A percentile compares a stretch with the other conserved stretches of the same genome.
These are phyloP conservation scores for Pyrgilauda ruficollis DNA, from an alignment of 2,113 vertebrate genomes.

Conservation along the genomic window DNA sequence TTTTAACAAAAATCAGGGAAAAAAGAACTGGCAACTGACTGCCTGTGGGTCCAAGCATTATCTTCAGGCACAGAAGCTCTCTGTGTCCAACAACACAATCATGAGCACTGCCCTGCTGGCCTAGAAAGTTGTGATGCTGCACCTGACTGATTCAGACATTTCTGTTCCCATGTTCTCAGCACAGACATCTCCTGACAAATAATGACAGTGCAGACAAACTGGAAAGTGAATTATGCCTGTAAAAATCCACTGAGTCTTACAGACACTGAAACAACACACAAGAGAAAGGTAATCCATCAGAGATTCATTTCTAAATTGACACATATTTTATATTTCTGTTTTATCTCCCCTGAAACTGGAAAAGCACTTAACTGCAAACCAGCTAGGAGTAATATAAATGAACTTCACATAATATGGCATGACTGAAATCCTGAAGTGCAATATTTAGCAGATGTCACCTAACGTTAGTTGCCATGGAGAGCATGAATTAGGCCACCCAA, in stretches of 20 bases:
- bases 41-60: not conserved
- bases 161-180: not conserved
- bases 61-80: not conserved
- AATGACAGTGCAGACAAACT: not conserved
- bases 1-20: not conserved
- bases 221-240: not conserved
- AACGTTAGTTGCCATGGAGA: conserved; percentile 59
- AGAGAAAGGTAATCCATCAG: not conserved
- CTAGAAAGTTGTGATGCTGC: not conserved
- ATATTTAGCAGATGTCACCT: conserved; percentile 57
- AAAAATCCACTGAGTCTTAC: not conserved
- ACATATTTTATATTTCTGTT: not conserved
- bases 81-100: not conserved
- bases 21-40: not conserved
- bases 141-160: not conserved
- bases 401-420: not conserved
- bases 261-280: not conserved
- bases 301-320: not conserved
- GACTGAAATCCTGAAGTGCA: conserved; percentile 39
- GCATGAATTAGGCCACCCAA: conserved; percentile 61
- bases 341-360: not conserved
- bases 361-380: not conserved
- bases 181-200: not conserved
- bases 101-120: not conserved
- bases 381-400: not conserved